Percentiles rank a stretch among this genome's conserved stretches.
These are phyloP conservation scores for Oenanthe melanoleuca DNA, from an alignment of 2,113 vertebrate genomes.

Conservation along the genomic window DNA sequence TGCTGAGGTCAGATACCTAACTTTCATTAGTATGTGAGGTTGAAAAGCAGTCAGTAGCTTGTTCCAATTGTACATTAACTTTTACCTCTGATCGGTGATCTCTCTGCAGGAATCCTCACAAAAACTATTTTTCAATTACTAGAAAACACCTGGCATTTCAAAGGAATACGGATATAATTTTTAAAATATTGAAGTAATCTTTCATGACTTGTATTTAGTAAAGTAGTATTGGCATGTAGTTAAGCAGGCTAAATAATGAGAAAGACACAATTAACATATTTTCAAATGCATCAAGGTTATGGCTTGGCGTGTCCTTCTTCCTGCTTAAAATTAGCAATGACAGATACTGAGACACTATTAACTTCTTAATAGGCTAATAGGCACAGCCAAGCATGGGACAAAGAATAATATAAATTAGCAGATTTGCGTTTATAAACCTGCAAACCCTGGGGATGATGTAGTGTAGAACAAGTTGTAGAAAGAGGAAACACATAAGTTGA, in stretches of 20 bases:
- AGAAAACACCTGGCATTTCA: not conserved
- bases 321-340: slow-evolving; percentile 68
- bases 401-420: slow-evolving; percentile 44
- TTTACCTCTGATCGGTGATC: not conserved
- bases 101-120: not conserved
- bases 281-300: slow-evolving; percentile 64
- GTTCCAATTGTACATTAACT: not conserved
- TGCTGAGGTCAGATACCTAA: not conserved
- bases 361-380: slow-evolving; percentile 66
- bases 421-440: not conserved
- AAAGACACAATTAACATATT: slow-evolving; percentile 58
- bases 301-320: slow-evolving; percentile 53
- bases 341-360: slow-evolving; percentile 59
- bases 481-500: not conserved
- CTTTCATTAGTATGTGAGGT: not conserved
- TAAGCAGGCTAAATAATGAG: slow-evolving; percentile 63
- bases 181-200: slow-evolving; percentile 43
- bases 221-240: slow-evolving; percentile 32
- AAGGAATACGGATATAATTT: not conserved
- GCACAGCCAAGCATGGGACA: slow-evolving; percentile 11
- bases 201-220: slow-evolving; percentile 22
- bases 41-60: rapidly evolving
- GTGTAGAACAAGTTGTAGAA: not conserved
- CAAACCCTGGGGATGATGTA: not conserved
- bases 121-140: not conserved